These are phyloP conservation scores for Rafetus swinhoei DNA, from an alignment of 2,113 vertebrate species.

Conservation along the genomic window DNA sequence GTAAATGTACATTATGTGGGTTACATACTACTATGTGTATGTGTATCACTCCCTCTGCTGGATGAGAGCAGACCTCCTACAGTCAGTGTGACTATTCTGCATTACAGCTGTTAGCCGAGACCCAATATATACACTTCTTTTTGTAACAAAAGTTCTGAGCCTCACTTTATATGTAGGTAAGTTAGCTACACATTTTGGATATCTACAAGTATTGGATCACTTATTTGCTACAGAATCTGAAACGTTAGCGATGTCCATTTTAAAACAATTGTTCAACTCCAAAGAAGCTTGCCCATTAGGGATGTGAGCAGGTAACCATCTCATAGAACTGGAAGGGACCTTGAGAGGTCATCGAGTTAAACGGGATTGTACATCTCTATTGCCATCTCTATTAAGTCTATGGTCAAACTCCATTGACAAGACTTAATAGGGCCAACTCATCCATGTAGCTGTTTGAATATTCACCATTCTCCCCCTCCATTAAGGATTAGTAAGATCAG, in stretches of 20 bases:
- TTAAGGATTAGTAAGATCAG: not conserved
- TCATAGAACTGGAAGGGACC: too few species aligned
- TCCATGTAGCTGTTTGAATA: not conserved
- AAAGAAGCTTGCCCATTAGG: not conserved
- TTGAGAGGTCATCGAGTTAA: too few species aligned
- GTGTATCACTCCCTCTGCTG: slow-evolving; percentile 58
- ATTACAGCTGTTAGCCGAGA: not conserved
- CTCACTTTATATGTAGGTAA: not conserved
- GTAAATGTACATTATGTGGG: not conserved
- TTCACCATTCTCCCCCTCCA: not conserved
- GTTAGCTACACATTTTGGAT: not conserved
- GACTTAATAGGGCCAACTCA: fast-evolving
- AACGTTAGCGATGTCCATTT: not conserved
- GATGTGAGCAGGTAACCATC: too few species aligned
- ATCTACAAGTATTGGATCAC: too few species aligned
- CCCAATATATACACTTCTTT: not conserved
- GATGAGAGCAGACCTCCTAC: not conserved
- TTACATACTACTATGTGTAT: not conserved
- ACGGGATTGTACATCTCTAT: too few species aligned
- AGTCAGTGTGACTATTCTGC: not conserved
- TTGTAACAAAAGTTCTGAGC: not conserved
- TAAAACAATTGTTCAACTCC: not conserved
- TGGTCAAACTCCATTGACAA: fast-evolving
- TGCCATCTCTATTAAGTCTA: not conserved
- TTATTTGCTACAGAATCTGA: not conserved